Base-by-base conservation (phyloP, 2,888 invertebrate species). In the Nemoura dubitans region DNA sequence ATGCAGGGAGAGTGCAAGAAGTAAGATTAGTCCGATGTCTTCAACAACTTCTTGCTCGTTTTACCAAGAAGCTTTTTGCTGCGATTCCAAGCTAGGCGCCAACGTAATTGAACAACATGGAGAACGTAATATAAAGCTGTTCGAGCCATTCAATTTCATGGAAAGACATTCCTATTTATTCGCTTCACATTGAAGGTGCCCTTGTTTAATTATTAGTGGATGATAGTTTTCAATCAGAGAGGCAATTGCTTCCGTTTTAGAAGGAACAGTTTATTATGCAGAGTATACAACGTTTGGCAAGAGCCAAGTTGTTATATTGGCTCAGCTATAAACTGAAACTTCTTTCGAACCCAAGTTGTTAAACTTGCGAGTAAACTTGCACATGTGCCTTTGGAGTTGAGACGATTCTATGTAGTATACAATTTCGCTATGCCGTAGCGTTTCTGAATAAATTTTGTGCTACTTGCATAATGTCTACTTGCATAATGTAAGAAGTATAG, bases 281-380 rank as follows among this genome's bases (percentile, higher is more conserved):
- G 21, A 59, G 59, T 59, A 59, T 59, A 59, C 59, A 59, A 59
- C 59, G 59, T 59, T 59, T 59, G 59, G 59, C 14, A 59, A 59
- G 59, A 59, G 59, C 59, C 59, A 59, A 59, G 59, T 59, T 59
- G 59, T 59, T 59, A 59, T 59, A 59, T 78, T 78, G 27, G 78
- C 26, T 28, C 78, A 78, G 28, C 78, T 78, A 78, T 78, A 78
- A 78, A 78, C 26, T 78, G 78, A 28, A 78, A 28, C 78, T 78
- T 78, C 27, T 78, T 27, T 27, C 5, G 78, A 78, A 28, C 27
- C 78, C 78, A 26, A 78, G 78, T 78, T 78, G 78, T 78, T 27
- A 78, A 78, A 78, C 78, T 78, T 6, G 78, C 2, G 28, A 78
- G 78, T 78, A 78, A 78, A 78, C 78, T 78, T 78, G 21, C 28